Conservation (phyloP, 2,797 vertebrate genomes). For the Momotus momota region DNA sequence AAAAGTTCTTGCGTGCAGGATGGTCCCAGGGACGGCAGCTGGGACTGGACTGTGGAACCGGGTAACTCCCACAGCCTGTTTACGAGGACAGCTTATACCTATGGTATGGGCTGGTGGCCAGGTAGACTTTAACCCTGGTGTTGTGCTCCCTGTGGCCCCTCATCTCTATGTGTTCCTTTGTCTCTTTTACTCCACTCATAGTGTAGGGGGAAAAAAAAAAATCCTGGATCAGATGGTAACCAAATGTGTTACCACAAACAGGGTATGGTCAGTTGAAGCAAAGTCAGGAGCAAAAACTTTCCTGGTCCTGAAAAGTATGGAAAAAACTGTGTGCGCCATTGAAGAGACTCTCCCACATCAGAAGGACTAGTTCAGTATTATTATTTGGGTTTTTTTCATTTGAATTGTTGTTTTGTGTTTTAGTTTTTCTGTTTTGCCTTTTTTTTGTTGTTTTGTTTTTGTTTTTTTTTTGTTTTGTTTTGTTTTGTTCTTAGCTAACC, state of each 20-base stretch:
- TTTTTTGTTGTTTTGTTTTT: neutral
- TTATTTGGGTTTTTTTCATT: neutral
- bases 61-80: neutral
- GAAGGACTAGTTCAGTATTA: neutral
- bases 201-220: too few relatives aligned
- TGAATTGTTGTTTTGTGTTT: neutral
- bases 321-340: neutral
- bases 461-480: neutral
- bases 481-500: neutral
- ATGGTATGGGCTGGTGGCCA: neutral
- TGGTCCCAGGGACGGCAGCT: rapidly evolving
- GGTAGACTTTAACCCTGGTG: neutral
- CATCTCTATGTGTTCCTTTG: neutral
- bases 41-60: neutral
- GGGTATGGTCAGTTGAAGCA: neutral
- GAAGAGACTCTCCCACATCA: neutral
- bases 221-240: neutral
- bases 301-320: neutral
- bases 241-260: neutral
- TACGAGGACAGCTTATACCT: neutral
- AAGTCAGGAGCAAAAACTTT: neutral
- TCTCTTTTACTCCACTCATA: neutral
- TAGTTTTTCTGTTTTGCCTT: neutral
- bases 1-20: neutral
- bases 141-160: neutral